Evolutionary conservation across 1,140 invertebrate species (phyloP).

Genomic region (Scylla paramamosain): DNA sequence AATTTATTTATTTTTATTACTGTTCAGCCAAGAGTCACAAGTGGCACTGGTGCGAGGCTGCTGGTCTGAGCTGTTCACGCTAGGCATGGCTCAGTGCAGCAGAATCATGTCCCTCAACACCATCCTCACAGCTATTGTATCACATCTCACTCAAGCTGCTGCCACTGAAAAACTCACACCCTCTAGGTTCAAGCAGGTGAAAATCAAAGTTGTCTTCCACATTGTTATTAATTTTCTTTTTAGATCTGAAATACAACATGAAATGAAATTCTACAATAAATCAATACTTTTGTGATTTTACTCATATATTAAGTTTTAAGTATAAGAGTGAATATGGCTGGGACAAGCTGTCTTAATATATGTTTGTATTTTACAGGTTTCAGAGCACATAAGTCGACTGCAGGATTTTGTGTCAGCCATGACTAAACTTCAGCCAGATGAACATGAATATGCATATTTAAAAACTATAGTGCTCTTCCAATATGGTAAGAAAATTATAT

Average conservation of each 20-base stretch:
- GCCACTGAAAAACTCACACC: slow-evolving; percentile 87
- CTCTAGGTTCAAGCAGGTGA: slow-evolving; percentile 87
- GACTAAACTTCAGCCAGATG: slow-evolving; percentile 88
- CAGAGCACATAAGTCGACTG: slow-evolving; percentile 85
- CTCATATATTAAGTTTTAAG: not conserved
- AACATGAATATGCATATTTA: slow-evolving; percentile 94
- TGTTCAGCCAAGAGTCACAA: slow-evolving; percentile 90
- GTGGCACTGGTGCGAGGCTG: slow-evolving; percentile 90
- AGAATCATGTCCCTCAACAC: slow-evolving; percentile 89
- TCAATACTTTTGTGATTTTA: not conserved
- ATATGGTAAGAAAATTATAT: slow-evolving; percentile 81
- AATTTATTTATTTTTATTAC: not conserved
- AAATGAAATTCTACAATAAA: too few relatives aligned
- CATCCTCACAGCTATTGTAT: slow-evolving; percentile 88
- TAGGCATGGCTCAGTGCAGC: slow-evolving; percentile 94
- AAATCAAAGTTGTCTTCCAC: not conserved
- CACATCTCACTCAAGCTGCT: slow-evolving; percentile 85
- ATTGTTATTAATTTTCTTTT: too few relatives aligned
- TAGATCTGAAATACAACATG: too few relatives aligned
- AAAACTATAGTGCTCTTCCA: slow-evolving; percentile 92
- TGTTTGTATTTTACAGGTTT: slow-evolving; percentile 67
- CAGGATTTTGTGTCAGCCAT: slow-evolving; percentile 91
- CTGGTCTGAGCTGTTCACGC: slow-evolving; percentile 96
- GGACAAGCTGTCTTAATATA: not conserved
- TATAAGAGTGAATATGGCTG: not conserved